phyloP scores from a whole-genome alignment of 2,113 vertebrate species.

The Callorhinus ursinus region DNA sequence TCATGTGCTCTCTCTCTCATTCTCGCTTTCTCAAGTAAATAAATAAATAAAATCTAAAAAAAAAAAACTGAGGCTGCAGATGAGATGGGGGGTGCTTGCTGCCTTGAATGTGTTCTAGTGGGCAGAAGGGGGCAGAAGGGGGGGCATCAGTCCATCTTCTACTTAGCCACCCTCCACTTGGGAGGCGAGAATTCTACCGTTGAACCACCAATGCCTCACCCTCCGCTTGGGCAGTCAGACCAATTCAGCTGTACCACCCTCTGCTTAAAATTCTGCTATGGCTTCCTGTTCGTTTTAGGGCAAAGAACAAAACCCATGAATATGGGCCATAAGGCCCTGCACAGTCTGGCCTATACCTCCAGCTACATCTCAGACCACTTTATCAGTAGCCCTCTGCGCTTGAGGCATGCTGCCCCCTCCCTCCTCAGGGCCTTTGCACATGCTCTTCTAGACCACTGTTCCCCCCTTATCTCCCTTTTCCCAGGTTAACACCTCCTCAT shows the following conservation, averaged over 20 bases:
- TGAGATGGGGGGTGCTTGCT: background rate
- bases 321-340: background rate
- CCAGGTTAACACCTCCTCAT: background rate
- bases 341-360: background rate
- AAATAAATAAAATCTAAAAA: too few species aligned
- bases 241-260: rapidly evolving
- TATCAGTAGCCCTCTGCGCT: background rate
- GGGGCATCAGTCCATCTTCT: background rate
- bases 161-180: background rate
- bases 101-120: background rate
- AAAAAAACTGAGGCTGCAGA: too few species aligned
- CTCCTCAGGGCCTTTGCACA: background rate
- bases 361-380: background rate
- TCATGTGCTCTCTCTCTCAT: too few species aligned
- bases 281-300: background rate
- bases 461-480: background rate
- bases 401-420: rapidly evolving
- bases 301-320: background rate
- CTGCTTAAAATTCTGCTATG: background rate
- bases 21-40: too few species aligned
- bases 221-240: background rate
- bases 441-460: background rate
- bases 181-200: too few species aligned
- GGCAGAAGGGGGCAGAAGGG: background rate
- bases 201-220: background rate